Conservation (phyloP, 2,888 invertebrate genomes). For the Epirrhoe tristata region DNA sequence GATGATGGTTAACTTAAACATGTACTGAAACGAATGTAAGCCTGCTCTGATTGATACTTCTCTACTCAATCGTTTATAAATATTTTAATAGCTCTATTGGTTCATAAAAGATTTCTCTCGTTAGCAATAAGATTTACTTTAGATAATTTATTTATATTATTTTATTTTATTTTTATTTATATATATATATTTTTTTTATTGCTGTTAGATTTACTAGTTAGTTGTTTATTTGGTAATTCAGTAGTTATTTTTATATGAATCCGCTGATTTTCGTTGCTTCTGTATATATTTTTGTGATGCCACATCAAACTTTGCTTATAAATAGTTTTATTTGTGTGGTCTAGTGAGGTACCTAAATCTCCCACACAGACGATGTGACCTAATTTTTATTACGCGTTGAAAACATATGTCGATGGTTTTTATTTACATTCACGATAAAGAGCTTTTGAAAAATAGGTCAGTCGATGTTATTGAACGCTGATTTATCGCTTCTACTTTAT, state of each 20-base stretch:
- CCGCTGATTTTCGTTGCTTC: too few relatives aligned
- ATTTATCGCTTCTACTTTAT: slow-evolving; percentile 7
- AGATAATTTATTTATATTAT: background rate
- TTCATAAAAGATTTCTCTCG: slow-evolving; percentile 51
- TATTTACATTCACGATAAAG: slow-evolving; percentile 37
- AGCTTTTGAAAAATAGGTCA: slow-evolving; percentile 39
- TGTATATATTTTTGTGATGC: slow-evolving; percentile 7
- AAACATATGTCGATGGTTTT: slow-evolving; percentile 58
- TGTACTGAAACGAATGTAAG: slow-evolving; percentile 36
- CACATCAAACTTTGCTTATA: slow-evolving; percentile 34
- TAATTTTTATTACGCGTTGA: slow-evolving; percentile 60
- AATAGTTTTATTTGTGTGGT: slow-evolving; percentile 42
- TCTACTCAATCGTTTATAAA: slow-evolving; percentile 48
- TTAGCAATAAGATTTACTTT: slow-evolving; percentile 35
- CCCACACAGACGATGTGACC: slow-evolving; percentile 69
- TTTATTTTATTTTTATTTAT: too few relatives aligned
- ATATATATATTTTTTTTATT: too few relatives aligned
- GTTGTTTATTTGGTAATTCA: background rate
- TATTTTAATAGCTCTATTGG: slow-evolving; percentile 50
- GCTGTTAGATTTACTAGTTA: background rate
- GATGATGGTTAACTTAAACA: too few relatives aligned
- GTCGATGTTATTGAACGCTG: slow-evolving; percentile 21
- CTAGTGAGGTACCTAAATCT: slow-evolving; percentile 50
- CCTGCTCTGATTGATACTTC: slow-evolving; percentile 47
- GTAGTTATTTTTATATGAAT: too few relatives aligned